Evolutionary conservation across 2,113 vertebrate species (phyloP), one percentile per base, ranked within the genome.

Genomic region (Charina bottae): DNA sequence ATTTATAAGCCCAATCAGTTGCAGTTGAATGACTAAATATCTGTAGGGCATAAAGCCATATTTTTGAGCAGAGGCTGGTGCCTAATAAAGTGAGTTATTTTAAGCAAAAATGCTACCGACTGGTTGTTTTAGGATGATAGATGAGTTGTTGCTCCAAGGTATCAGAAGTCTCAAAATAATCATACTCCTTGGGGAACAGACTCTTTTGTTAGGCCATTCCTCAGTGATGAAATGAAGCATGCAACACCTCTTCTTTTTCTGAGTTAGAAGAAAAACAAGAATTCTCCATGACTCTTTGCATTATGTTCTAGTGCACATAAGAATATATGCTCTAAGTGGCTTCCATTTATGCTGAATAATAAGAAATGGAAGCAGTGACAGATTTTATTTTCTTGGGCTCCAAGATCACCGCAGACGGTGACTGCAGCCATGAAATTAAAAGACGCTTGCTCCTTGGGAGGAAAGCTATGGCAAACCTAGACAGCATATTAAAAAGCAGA

Each of bases 1-100:
- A 90, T 93, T 95, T 91, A 95, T 95, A 93, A 95, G 93, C 49
- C 83, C 90, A 92, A 92, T 93, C 93, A 92, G 91, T 91, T 92
- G 89, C 49, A 93, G 91, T 56, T 93, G 92, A 95, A 85, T 93
- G 94, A 88, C 95, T 91, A 94, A 93, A 87, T 93, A 93, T 94
- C 93, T 95, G 62, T 85, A 92, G 87, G 26, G 60, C 78, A 91
- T 92, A 94, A 94, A 96, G 59, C 37, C 59, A 92, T 64, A 60
- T 89, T 93, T 91, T 91, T 83, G 72, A 93, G 87, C n/a, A 95
- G 53, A 93, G 83, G 37, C 10, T 92, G 56, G 26, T 88, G 53
- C 0, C 1, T 92, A 95, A 92, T 91, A 94, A 92, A 94, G 26
- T 58, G 23, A 88, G 85, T 92, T 94, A 93, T 95, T 95, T 96